phyloP scores from a whole-genome alignment of 2,888 invertebrate genomes.

The Vesta saturnalis region DNA sequence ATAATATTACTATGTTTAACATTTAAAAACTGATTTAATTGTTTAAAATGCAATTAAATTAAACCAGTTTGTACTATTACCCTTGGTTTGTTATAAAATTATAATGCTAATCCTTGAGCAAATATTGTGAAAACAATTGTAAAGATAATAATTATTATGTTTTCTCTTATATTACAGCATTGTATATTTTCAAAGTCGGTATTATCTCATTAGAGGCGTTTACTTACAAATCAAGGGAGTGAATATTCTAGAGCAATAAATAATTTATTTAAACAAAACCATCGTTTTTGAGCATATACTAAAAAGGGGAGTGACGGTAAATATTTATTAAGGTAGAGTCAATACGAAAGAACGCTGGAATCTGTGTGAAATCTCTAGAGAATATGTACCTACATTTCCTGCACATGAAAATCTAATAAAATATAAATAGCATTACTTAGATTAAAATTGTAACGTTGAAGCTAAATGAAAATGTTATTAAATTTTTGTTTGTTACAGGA shows the following conservation, averaged over 20 bases:
- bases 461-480: neutral
- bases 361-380: neutral
- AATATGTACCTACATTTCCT: neutral
- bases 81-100: no score
- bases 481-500: slow-evolving; percentile 67
- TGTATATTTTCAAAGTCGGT: neutral
- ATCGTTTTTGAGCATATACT: neutral
- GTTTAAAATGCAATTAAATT: no score
- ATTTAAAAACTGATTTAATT: no score
- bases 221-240: neutral
- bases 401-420: neutral
- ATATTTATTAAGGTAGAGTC: slow-evolving; percentile 8
- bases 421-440: neutral
- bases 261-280: neutral
- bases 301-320: neutral
- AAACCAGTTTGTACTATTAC: no score
- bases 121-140: no score
- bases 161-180: no score
- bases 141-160: no score
- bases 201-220: neutral
- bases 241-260: neutral
- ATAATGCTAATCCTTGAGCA: no score
- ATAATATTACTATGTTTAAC: no score
- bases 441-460: neutral
- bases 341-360: neutral